A percentile compares a stretch with the other conserved stretches of the same genome.
Evolutionary conservation across 2,888 invertebrate genomes (phyloP).

Genomic region (Germaria angustata): DNA sequence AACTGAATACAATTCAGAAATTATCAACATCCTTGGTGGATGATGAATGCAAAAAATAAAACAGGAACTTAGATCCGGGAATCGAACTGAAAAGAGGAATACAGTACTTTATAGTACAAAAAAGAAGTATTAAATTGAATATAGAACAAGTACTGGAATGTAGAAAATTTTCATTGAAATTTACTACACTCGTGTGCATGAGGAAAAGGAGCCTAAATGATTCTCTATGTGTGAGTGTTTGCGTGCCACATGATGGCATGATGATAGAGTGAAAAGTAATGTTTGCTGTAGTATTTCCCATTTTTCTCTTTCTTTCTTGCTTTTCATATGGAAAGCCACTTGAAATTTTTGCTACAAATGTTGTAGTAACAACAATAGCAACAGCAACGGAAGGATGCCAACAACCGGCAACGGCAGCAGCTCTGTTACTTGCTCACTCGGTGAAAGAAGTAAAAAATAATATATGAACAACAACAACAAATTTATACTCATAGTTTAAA

Average conservation of each 20-base stretch:
- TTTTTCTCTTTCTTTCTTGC: not conserved
- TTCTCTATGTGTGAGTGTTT: not conserved
- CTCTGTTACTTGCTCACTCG: slow-evolving; percentile 3
- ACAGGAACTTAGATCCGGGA: slow-evolving; percentile 27
- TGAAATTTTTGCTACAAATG: slow-evolving; percentile 58
- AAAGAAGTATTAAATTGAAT: not conserved
- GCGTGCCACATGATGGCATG: slow-evolving; percentile 17
- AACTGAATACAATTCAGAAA: slow-evolving; percentile 55
- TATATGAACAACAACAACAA: slow-evolving; percentile 24
- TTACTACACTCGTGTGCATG: not conserved
- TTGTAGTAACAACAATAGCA: slow-evolving; percentile 17
- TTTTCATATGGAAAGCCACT: slow-evolving; percentile 50
- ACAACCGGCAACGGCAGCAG: slow-evolving; percentile 22
- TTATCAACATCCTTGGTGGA: slow-evolving; percentile 57
- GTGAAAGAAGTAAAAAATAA: not conserved
- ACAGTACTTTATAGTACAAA: slow-evolving; percentile 2
- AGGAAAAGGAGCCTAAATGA: slow-evolving; percentile 23
- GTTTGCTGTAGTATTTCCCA: not conserved
- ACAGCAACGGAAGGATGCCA: slow-evolving; percentile 53
- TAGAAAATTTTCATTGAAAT: slow-evolving; percentile 31
- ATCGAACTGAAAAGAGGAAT: slow-evolving; percentile 24
- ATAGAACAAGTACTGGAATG: slow-evolving; percentile 56
- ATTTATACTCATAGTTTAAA: slow-evolving; percentile 19
- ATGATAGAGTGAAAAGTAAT: slow-evolving; percentile 43
- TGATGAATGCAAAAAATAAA: slow-evolving; percentile 14